Conservation (phyloP, 2,113 vertebrate genomes). For the Diadophis punctatus region DNA sequence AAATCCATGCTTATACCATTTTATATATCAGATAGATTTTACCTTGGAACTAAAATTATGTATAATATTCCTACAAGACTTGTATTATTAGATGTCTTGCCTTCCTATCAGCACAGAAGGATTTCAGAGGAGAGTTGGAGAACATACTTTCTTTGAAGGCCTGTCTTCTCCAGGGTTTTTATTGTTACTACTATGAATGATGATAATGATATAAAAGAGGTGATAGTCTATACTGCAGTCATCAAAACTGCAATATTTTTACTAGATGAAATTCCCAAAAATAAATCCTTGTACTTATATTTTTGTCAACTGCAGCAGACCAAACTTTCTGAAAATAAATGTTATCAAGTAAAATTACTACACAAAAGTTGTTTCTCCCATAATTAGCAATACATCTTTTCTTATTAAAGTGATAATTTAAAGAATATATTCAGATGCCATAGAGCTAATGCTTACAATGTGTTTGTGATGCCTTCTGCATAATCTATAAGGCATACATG, state of each 20-base stretch:
- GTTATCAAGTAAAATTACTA: not conserved
- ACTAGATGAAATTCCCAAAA: not conserved
- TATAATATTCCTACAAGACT: not conserved
- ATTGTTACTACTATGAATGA: not conserved
- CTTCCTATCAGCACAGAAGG: not conserved
- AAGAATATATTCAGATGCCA: not conserved
- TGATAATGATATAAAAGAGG: not conserved
- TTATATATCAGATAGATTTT: not conserved
- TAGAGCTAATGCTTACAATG: not conserved
- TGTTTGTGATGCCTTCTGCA: conserved; percentile 55
- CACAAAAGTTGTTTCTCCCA: not conserved
- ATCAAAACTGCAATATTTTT: not conserved
- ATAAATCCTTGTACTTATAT: not conserved
- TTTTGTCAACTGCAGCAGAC: not conserved
- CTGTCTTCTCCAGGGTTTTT: not conserved
- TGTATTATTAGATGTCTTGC: not conserved
- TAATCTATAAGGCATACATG: conserved; percentile 62
- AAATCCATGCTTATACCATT: not conserved
- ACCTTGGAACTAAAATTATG: not conserved
- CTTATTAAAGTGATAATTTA: conserved; percentile 1
- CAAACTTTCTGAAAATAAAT: not conserved
- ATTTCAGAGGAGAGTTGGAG: not conserved
- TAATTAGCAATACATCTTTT: not conserved
- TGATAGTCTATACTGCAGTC: not conserved
- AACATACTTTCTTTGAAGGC: not conserved